Percentiles rank a stretch among this genome's conserved stretches.
These are phyloP conservation scores for Nesospiza acunhae DNA, from an alignment of 2,113 vertebrate genomes.

Conservation along the genomic window DNA sequence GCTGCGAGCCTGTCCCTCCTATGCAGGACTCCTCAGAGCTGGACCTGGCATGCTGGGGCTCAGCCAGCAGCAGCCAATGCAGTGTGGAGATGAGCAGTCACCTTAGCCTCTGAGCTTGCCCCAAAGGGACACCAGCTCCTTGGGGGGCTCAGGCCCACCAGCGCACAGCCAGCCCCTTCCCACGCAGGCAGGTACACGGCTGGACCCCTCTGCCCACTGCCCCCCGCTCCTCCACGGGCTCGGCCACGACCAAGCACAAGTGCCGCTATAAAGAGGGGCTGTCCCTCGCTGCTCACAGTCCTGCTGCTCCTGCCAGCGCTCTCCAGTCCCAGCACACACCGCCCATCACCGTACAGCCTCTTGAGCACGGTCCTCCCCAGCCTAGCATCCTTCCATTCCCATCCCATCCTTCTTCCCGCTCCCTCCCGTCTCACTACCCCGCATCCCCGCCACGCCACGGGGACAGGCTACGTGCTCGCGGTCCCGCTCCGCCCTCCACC, in stretches of 20 bases:
- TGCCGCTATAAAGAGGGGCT: not conserved
- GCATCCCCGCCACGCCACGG: not conserved
- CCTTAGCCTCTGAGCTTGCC: conserved; percentile 20
- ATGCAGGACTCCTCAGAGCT: not conserved
- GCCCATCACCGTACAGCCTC: not conserved
- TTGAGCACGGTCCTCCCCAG: not conserved
- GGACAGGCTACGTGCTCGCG: not conserved
- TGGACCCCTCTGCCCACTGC: not conserved
- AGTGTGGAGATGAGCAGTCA: conserved; percentile 44
- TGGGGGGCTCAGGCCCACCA: not conserved
- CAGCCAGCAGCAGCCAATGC: conserved; percentile 55
- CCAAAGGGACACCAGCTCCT: not conserved
- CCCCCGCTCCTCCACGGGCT: not conserved
- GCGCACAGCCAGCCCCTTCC: not conserved
- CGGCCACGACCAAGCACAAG: not conserved
- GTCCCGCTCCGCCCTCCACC: not conserved
- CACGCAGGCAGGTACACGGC: fast-evolving
- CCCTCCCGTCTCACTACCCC: not conserved
- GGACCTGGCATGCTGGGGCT: conserved; percentile 14
- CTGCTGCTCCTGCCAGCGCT: not conserved
- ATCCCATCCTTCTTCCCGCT: not conserved
- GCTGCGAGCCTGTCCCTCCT: not conserved
- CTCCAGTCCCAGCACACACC: not conserved
- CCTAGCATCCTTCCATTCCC: not conserved
- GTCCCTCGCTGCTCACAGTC: not conserved